Conservation (phyloP, 2,797 vertebrate species). For the Enteromius anoplus region DNA sequence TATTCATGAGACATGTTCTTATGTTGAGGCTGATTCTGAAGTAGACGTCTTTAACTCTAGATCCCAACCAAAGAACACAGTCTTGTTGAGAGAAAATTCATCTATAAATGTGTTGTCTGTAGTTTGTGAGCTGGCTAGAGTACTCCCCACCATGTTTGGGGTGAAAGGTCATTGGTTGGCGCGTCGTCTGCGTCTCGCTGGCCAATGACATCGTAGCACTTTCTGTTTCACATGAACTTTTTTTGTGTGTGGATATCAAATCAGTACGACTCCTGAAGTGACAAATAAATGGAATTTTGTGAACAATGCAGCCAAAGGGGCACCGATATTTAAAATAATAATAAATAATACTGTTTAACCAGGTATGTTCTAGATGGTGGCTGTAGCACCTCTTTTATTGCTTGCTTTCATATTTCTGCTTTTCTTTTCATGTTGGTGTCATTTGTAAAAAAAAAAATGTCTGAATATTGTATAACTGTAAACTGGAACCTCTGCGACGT, state of each 20-base stretch:
- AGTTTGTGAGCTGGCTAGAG: conserved; percentile 15
- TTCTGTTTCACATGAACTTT: conserved; percentile 26
- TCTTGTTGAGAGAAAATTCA: conserved; percentile 1
- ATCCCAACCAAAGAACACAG: conserved; percentile 67
- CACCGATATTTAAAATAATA: conserved; percentile 8
- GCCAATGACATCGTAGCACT: conserved; percentile 33
- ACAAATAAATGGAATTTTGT: background rate
- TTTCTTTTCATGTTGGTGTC: conserved; percentile 66
- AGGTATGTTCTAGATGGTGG: conserved; percentile 60
- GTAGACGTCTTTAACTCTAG: conserved; percentile 6
- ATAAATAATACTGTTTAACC: conserved; percentile 22
- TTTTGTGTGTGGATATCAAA: conserved; percentile 1
- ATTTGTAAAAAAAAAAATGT: conserved; percentile 70
- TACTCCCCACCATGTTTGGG: background rate
- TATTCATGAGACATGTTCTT: background rate
- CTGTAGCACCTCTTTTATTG: conserved; percentile 77
- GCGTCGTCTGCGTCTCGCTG: conserved; percentile 16
- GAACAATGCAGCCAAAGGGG: conserved; percentile 14
- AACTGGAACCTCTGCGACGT: conserved; percentile 74
- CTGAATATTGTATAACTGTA: conserved; percentile 73
- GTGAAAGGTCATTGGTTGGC: conserved; percentile 2
- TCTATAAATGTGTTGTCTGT: conserved; percentile 2
- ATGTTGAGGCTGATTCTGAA: background rate
- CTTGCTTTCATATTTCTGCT: conserved; percentile 74
- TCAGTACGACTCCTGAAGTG: background rate